Percentiles rank a stretch among this genome's conserved stretches.
Evolutionary conservation across 2,797 vertebrate species (phyloP).

Genomic region (Propithecus perrieri): DNA sequence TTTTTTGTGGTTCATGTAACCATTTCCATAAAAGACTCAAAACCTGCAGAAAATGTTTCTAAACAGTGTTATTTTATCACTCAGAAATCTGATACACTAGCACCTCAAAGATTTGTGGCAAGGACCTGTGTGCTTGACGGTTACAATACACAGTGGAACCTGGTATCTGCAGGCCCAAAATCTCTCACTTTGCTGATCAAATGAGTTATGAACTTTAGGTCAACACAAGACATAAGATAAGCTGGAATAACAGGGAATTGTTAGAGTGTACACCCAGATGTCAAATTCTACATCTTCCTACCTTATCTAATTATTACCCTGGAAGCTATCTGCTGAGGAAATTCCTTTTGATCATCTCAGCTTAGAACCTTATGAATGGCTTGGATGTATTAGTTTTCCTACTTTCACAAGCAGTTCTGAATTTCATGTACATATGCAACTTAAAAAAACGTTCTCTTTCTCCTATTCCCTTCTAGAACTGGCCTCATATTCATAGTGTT

Average conservation of each 20-base stretch:
- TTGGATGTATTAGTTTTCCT: background rate
- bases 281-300: background rate
- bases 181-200: background rate
- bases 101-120: background rate
- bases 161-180: background rate
- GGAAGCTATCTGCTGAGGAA: background rate
- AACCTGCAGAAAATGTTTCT: constrained; percentile 31
- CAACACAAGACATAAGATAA: background rate
- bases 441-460: background rate
- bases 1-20: constrained; percentile 45
- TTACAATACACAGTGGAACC: background rate
- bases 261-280: background rate
- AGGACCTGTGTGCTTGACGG: background rate
- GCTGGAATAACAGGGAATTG: background rate
- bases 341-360: background rate
- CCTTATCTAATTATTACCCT: background rate
- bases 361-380: background rate
- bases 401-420: background rate
- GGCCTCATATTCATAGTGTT: background rate
- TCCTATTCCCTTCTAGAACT: constrained; percentile 16
- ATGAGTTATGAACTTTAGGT: background rate
- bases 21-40: constrained; percentile 11
- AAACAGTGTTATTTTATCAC: constrained; percentile 26
- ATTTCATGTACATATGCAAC: background rate
- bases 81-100: background rate